Evolutionary conservation across 2,797 vertebrate species (phyloP).

Genomic region (Poeciliopsis gracilis): DNA sequence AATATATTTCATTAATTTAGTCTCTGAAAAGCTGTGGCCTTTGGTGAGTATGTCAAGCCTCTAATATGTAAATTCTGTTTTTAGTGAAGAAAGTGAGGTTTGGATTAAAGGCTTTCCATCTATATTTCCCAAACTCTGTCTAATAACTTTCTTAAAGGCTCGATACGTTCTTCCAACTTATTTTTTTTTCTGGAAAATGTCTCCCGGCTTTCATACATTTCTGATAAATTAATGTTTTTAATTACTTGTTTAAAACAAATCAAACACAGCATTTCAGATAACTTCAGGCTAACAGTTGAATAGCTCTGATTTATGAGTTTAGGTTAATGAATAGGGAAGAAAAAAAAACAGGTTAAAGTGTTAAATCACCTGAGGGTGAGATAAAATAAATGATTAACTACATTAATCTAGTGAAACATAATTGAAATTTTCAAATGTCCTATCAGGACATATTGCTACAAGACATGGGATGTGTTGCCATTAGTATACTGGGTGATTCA

Average conservation of each 20-base stretch:
- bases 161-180: slow-evolving; percentile 1
- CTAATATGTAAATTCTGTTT: neutral
- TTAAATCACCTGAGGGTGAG: slow-evolving; percentile 43
- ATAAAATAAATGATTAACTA: slow-evolving; percentile 41
- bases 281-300: slow-evolving; percentile 27
- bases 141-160: slow-evolving; percentile 3
- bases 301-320: slow-evolving; percentile 24
- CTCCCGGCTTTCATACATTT: slow-evolving; percentile 20
- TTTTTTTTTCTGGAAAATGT: slow-evolving; percentile 15
- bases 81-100: neutral
- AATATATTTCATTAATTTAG: neutral
- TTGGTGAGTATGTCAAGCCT: neutral
- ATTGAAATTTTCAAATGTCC: slow-evolving; percentile 46
- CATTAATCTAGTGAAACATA: slow-evolving; percentile 42
- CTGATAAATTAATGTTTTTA: slow-evolving; percentile 31
- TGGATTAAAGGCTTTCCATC: neutral
- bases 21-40: neutral
- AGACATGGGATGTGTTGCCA: slow-evolving; percentile 9
- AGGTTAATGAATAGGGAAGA: slow-evolving; percentile 34
- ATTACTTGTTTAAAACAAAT: slow-evolving; percentile 37
- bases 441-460: slow-evolving; percentile 24
- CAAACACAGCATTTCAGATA: slow-evolving; percentile 18
- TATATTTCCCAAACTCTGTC: neutral
- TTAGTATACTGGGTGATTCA: neutral
- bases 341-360: slow-evolving; percentile 26